A percentile compares a stretch with the other conserved stretches of the same genome.
These are phyloP conservation scores for Mirza zaza DNA, from an alignment of 2,113 vertebrate species.

Conservation along the genomic window DNA sequence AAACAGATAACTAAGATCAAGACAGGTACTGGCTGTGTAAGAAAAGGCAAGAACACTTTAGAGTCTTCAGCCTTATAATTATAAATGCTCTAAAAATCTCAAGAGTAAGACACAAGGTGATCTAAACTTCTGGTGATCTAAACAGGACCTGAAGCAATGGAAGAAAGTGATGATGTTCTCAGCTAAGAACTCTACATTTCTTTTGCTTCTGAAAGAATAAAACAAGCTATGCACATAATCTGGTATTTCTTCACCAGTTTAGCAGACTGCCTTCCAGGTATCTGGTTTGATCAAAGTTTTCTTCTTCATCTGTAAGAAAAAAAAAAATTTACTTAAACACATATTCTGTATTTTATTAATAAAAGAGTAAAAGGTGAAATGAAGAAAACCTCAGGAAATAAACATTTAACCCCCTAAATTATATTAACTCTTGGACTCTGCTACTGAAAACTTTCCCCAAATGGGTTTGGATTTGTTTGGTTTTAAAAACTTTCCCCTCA, in stretches of 20 bases:
- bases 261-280: slow-evolving; percentile 75
- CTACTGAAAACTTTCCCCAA: background rate
- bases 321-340: background rate
- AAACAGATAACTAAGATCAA: background rate
- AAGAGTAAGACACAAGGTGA: background rate
- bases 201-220: slow-evolving; percentile 31
- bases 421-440: background rate
- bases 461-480: background rate
- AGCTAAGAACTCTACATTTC: background rate
- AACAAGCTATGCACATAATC: background rate
- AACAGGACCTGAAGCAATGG: background rate
- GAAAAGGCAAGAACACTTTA: background rate
- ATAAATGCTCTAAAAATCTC: background rate
- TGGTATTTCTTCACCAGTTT: slow-evolving; percentile 76
- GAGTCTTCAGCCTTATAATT: background rate
- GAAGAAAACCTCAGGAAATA: background rate
- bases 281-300: slow-evolving; percentile 69
- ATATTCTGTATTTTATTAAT: background rate
- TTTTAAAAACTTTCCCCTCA: background rate
- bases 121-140: background rate
- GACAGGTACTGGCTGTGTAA: background rate
- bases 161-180: background rate
- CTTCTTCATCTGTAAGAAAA: slow-evolving; percentile 78
- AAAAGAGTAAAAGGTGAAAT: background rate
- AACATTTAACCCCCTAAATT: background rate